Evolutionary conservation across 64 coral and sea anemone species (phyloP), one percentile per base, ranked within the genome.

Genomic region (Montipora foliosa): DNA sequence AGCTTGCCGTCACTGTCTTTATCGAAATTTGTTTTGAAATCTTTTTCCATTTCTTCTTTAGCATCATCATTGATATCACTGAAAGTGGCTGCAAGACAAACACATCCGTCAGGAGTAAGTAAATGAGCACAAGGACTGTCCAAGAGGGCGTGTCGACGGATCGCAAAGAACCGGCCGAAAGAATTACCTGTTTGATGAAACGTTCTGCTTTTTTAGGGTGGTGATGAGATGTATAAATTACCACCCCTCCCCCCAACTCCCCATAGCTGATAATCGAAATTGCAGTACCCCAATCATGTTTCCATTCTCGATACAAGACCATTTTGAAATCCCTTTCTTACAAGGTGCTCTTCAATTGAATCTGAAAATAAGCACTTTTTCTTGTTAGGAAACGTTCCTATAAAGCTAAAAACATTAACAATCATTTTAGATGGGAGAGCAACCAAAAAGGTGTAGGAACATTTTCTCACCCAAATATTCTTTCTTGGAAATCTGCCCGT

Each of bases 1-100:
- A 97, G 77, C 60, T 97, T 94, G 0, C 95, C 95, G 82, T 92
- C 85, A 69, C 91, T 92, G 89, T 97, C 87, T 55, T 88, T 94
- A 86, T 97, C 95, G 45, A 91, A 97, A 11, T 71, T 89, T 15
- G 81, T 88, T 4, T 72, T 74, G 15, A 97, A 97, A 85, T 97
- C 95, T 67, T 97, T 97, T 64, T 92, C 93, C 80, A 97, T 71
- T 88, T 97, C 95, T 59, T 75, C 83, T 92, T 97, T 97, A 17
- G 92, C 78, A 75, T 97, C 95, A 50, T 88, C 89, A 20, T 94
- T 97, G 0, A 92, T 57, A 66, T 97, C 95, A 66, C 90, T 94
- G 60, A 94, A 97, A 4, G 95, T 91, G 49, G 89, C 95, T 97
- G 80, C 12, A 83, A 79, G 44, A 17, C 49, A 6, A 19, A 71